phyloP scores from a whole-genome alignment of 2,888 invertebrate species.

The Acanthopleura granulata region DNA sequence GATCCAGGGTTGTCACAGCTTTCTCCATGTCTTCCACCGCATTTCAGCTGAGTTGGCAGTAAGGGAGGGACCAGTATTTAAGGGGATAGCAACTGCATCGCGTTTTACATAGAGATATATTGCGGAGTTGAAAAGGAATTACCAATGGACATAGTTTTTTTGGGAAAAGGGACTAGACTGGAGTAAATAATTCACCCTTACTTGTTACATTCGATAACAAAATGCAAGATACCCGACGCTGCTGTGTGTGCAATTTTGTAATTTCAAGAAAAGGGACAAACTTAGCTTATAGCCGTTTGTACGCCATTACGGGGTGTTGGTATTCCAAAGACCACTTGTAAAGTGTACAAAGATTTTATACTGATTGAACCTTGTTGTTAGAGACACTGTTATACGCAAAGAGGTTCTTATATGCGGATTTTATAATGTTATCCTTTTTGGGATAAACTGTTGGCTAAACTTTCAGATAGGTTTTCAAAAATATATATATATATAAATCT shows the following conservation, averaged over 20 bases:
- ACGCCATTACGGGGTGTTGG: background rate
- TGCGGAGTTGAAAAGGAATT: no score
- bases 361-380: conserved; percentile 12
- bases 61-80: no score
- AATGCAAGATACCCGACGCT: conserved; percentile 13
- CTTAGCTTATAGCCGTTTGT: conserved; percentile 13
- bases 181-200: background rate
- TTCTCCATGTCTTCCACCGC: background rate
- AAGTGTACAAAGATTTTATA: conserved; percentile 19
- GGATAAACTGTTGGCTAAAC: conserved; percentile 18
- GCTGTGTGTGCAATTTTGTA: background rate
- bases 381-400: conserved; percentile 12
- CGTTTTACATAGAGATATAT: no score
- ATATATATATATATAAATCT: conserved; percentile 8
- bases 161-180: background rate
- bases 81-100: no score
- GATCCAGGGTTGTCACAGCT: background rate
- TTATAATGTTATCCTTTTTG: conserved; percentile 18
- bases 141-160: background rate
- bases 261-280: background rate
- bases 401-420: conserved; percentile 14
- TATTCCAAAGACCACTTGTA: conserved; percentile 12
- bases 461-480: conserved; percentile 16
- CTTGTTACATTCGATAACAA: conserved; percentile 10
- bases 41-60: no score